phyloP scores from a whole-genome alignment of 2,113 vertebrate species.

The Tachysurus vachellii region DNA sequence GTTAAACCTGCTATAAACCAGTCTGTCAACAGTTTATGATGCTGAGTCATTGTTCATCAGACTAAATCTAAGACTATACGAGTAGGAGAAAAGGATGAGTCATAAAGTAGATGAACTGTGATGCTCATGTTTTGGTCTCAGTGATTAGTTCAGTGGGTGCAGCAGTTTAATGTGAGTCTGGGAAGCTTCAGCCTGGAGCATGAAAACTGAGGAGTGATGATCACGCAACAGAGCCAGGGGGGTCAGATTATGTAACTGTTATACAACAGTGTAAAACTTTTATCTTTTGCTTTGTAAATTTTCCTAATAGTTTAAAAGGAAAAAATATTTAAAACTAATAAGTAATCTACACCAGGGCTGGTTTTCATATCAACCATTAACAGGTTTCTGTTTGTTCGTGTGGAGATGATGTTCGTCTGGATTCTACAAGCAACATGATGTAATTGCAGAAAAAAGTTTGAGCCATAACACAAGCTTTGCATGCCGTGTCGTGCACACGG shows the following conservation, averaged over 20 bases:
- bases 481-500: neutral
- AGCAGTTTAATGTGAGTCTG: slow-evolving; percentile 35
- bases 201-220: slow-evolving; percentile 42
- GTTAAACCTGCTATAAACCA: neutral
- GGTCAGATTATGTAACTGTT: slow-evolving; percentile 45
- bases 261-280: neutral
- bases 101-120: slow-evolving; percentile 16
- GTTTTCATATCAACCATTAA: slow-evolving; percentile 48
- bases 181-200: slow-evolving; percentile 44
- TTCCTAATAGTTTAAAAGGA: slow-evolving; percentile 42
- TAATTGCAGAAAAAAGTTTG: neutral
- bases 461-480: neutral
- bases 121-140: slow-evolving; percentile 23
- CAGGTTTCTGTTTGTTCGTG: slow-evolving; percentile 37
- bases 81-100: neutral
- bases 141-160: neutral
- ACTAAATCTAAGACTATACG: neutral
- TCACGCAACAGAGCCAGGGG: slow-evolving; percentile 17
- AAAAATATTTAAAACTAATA: slow-evolving; percentile 37
- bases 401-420: neutral
- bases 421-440: neutral
- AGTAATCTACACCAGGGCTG: slow-evolving; percentile 41
- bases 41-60: neutral
- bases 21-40: neutral
- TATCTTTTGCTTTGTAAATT: slow-evolving; percentile 10